Evolutionary conservation across 2,113 vertebrate genomes (phyloP).

Genomic region (Antechinus flavipes): DNA sequence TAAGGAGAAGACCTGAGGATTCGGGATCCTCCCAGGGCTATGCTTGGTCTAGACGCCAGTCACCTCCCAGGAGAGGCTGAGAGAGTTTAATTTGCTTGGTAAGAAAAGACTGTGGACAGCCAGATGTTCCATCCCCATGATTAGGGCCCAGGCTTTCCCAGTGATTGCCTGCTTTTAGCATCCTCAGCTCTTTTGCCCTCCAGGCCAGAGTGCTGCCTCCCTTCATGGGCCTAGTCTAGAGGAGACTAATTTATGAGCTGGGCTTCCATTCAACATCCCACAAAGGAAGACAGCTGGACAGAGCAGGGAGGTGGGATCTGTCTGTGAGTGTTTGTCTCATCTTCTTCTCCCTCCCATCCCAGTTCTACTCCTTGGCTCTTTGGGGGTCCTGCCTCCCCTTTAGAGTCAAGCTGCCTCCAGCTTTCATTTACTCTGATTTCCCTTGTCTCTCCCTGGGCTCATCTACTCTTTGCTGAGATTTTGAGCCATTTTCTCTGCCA

Average conservation of each 20-base stretch:
- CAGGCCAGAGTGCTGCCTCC: neutral
- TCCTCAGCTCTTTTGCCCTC: too few relatives aligned
- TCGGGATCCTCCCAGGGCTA: neutral
- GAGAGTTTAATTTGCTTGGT: neutral
- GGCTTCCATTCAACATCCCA: neutral
- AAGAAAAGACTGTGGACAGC: neutral
- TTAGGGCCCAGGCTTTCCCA: neutral
- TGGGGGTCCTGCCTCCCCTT: neutral
- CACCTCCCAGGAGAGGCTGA: neutral
- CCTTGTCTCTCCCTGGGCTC: neutral
- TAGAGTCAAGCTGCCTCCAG: neutral
- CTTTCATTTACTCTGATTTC: neutral
- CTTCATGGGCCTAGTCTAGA: neutral
- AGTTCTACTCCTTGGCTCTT: neutral
- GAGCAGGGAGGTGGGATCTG: neutral
- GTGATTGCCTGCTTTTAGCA: neutral
- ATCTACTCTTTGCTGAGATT: neutral
- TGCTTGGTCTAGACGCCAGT: neutral
- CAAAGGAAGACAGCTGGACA: neutral
- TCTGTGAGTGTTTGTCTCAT: neutral
- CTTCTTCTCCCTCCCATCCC: neutral
- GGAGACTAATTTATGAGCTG: neutral
- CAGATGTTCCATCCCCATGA: too few relatives aligned
- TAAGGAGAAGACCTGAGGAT: neutral
- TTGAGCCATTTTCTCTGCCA: neutral